A percentile compares a stretch with the other conserved stretches of the same genome.
These are phyloP conservation scores for Eubasilissa regina DNA, from an alignment of 1,140 invertebrate species.

Conservation along the genomic window DNA sequence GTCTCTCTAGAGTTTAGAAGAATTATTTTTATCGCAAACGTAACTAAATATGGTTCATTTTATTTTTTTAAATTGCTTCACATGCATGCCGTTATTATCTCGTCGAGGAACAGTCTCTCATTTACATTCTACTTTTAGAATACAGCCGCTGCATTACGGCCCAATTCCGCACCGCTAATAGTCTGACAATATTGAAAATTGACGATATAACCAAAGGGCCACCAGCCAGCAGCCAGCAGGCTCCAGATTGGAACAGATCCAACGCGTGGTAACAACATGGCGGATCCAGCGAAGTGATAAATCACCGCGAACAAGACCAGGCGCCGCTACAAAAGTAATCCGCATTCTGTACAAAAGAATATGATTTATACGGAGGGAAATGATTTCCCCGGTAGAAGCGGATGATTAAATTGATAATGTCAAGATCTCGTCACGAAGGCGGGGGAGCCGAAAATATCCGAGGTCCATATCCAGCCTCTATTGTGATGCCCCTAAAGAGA, in stretches of 20 bases:
- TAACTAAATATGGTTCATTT: no score
- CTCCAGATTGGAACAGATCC: conserved; percentile 24
- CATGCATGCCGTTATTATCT: no score
- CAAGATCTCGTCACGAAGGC: conserved; percentile 1
- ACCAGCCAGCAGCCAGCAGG: not conserved
- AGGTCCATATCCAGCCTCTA: not conserved
- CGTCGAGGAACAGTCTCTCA: no score
- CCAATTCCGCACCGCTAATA: not conserved
- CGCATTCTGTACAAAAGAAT: conserved; percentile 37
- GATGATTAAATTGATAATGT: conserved; percentile 47
- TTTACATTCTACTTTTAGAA: not conserved
- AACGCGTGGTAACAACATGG: conserved; percentile 10
- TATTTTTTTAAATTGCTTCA: no score
- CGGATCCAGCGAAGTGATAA: not conserved
- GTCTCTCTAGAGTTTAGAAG: no score
- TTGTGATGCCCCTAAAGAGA: not conserved
- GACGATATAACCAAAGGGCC: conserved; percentile 7
- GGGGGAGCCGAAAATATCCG: not conserved
- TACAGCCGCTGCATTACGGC: not conserved
- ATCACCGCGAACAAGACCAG: conserved; percentile 25
- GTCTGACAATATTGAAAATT: conserved; percentile 1
- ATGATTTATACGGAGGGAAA: conserved; percentile 42
- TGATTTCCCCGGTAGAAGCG: conserved; percentile 14
- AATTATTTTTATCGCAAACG: no score
- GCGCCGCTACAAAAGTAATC: conserved; percentile 16